Base-by-base conservation (phyloP, 64 coral and sea anemone species). In the Trachythela sp. region DNA sequence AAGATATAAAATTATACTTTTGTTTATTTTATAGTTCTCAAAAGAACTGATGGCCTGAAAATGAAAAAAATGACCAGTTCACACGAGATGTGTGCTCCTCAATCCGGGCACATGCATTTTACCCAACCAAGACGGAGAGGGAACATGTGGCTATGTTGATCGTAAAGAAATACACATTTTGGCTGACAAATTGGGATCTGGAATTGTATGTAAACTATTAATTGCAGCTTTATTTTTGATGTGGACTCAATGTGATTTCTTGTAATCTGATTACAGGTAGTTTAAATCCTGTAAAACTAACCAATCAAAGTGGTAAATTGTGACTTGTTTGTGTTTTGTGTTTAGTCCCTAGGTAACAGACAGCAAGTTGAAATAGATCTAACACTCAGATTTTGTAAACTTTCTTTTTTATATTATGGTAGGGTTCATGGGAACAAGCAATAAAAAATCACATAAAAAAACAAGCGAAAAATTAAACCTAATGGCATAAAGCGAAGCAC, bases 111-210 rank as follows among this genome's bases (percentile, higher is more conserved):
- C 71, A 77, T 77, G 29, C 71, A 77, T 35, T 77, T 4, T 77
- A 32, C 8, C 71, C 71, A 35, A 77, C 71, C 3, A 77, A 38
- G 71, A 38, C 71, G 17, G 71, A 77, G 71, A 32, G 71, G 30
- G 71, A 77, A 38, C 36, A 77, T 77, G 71, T 77, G 29, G 71
- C 36, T 3, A 4, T 77, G 30, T 38, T 77, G 17, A 77, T 77
- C 4, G 17, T 77, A 35, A 77, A 77, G 71, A 77, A 77, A 38
- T 77, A 77, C 71, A 4, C 71, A 38, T 77, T 77, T 77, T 77
- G 36, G 36, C 71, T 35, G 71, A 77, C 32, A 77, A 32, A 77
- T 77, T 77, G 71, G 71, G 71, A 77, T 35, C 71, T 35, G 71
- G 71, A 77, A 77, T 77, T 32, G 71, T 59, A 59, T 59, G 54